Evolutionary conservation across 2,797 vertebrate genomes (phyloP), one percentile per base, ranked within the genome.

Genomic region (Streptopelia turtur): DNA sequence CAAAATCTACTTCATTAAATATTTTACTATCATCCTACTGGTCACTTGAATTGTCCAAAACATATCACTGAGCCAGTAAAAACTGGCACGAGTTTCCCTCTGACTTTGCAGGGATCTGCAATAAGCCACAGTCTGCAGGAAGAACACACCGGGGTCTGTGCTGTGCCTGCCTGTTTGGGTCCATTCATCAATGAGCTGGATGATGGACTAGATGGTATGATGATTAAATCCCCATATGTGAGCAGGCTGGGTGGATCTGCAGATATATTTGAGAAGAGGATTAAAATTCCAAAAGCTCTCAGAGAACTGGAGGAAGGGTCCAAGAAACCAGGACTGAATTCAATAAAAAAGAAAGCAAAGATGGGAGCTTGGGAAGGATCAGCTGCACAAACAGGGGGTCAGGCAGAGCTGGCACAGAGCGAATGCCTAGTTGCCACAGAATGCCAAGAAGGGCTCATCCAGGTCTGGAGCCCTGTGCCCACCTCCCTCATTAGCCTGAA

Each of bases 281-380:
- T 95, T 94, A 95, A 95, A 91, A 94, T 95, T 94, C 95, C 93
- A 75, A 87, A 89, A 89, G 79, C 93, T 87, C 79, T 61, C 12
- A 3, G 75, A 68, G 69, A 94, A 78, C 37, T 23, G 57, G 31
- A 95, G 80, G 69, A 94, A 94, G 15, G 69, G 37, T 60, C 84
- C 87, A 64, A 91, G 65, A 39, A 80, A 52, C 14, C 82, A 89
- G 72, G 87, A 31, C 1, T 28, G 61, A 88, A 85, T 57, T 94
- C 45, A 83, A 31, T 21, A n/a, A 74, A 92, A 95, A 87, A 72
- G 94, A 83, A 91, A 61, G 69, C 56, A 13, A 60, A 43, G 76
- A 15, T 5, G 10, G 45, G 91, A 57, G 83, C 57, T 77, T 1
- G 56, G 71, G 79, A 75, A 49, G 72, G 21, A 49, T 17, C 39